A percentile compares a stretch with the other conserved stretches of the same genome.
Evolutionary conservation across 2,888 invertebrate species (phyloP).

Genomic region (Cerastoderma edule): DNA sequence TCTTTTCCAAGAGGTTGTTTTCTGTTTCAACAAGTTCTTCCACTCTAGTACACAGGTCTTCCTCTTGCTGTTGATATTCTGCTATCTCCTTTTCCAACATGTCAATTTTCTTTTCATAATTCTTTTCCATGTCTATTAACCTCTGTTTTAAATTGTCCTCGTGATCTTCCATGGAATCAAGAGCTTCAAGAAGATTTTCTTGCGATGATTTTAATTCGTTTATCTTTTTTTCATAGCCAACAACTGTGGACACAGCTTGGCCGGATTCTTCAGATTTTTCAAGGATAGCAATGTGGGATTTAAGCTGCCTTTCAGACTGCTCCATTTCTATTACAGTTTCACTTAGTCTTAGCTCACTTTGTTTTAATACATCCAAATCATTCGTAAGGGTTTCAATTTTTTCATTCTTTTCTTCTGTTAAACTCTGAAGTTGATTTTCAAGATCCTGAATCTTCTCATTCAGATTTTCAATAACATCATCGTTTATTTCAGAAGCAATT

Average conservation of each 20-base stretch:
- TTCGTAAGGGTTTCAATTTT: constrained; percentile 75
- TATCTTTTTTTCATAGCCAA: constrained; percentile 73
- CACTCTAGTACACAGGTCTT: constrained; percentile 56
- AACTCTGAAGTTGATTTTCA: constrained; percentile 69
- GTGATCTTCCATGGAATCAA: constrained; percentile 74
- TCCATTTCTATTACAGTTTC: constrained; percentile 77
- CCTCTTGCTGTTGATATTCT: constrained; percentile 61
- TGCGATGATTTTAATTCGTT: constrained; percentile 70
- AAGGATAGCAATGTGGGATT: constrained; percentile 69
- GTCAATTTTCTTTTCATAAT: constrained; percentile 62
- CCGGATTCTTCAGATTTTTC: constrained; percentile 52
- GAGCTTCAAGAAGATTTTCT: constrained; percentile 70
- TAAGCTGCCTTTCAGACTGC: constrained; percentile 69
- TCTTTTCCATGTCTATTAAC: constrained; percentile 64
- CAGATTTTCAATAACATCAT: constrained; percentile 54
- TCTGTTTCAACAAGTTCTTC: constrained; percentile 65
- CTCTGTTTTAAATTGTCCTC: constrained; percentile 64
- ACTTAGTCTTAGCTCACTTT: constrained; percentile 74
- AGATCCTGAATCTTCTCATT: constrained; percentile 64
- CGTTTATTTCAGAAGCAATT: constrained; percentile 70
- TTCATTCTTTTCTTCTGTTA: constrained; percentile 70
- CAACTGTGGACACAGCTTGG: constrained; percentile 65
- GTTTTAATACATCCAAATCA: constrained; percentile 63
- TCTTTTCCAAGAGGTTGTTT: constrained; percentile 58
- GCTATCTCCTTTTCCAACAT: constrained; percentile 69